Conservation (phyloP, 2,113 vertebrate genomes). For the Lagopus leucura region DNA sequence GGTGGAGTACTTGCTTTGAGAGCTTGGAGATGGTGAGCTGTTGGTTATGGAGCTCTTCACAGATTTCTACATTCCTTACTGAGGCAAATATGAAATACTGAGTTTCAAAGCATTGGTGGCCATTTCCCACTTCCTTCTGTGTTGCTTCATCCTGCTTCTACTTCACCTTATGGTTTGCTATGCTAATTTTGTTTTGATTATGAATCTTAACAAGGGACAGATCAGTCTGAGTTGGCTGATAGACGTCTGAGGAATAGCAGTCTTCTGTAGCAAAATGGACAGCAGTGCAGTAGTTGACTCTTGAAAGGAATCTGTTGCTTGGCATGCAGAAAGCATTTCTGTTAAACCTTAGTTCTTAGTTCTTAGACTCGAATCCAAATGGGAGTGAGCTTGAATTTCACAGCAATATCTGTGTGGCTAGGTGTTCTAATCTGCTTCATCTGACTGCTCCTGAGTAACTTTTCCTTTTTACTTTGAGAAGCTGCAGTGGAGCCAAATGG, state of each 20-base stretch:
- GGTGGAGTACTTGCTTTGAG: background rate
- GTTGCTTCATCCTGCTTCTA: background rate
- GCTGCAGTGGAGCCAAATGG: constrained; percentile 38
- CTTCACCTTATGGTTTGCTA: background rate
- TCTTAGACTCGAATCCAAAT: background rate
- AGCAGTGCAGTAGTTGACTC: background rate
- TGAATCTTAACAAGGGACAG: background rate
- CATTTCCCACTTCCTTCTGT: background rate
- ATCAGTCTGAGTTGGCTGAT: background rate
- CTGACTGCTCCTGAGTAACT: background rate
- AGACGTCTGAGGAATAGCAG: background rate
- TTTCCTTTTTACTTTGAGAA: constrained; percentile 47
- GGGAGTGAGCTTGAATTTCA: background rate
- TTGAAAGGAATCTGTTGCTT: background rate
- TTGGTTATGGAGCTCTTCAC: background rate
- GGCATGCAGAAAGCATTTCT: background rate
- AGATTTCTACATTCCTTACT: background rate
- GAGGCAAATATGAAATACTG: background rate
- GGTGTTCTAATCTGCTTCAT: background rate
- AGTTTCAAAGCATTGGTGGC: background rate
- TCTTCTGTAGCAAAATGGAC: background rate
- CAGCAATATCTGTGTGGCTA: background rate
- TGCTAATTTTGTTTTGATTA: background rate
- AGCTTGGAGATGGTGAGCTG: background rate
- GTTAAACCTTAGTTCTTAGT: background rate